phyloP scores from a whole-genome alignment of 2,797 vertebrate species.

The Halcyon badia region DNA sequence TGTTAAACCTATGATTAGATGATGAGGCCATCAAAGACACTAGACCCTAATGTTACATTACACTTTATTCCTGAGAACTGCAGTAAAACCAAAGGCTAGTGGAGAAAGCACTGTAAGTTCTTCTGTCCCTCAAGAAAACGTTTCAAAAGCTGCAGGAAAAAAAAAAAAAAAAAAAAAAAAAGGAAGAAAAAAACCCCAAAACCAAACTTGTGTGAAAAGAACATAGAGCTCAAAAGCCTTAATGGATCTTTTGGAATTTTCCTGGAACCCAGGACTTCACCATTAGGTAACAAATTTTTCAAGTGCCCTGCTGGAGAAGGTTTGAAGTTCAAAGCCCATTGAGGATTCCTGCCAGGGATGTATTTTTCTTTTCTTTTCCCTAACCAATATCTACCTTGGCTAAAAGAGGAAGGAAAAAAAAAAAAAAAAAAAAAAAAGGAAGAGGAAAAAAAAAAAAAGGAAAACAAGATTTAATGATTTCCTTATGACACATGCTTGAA shows the following conservation, averaged over 20 bases:
- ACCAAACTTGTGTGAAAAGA: slow-evolving; percentile 50
- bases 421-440: neutral
- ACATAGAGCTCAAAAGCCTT: slow-evolving; percentile 51
- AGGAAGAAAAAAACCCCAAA: neutral
- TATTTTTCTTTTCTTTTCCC: slow-evolving; percentile 73
- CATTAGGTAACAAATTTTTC: slow-evolving; percentile 78
- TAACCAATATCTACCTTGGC: slow-evolving; percentile 65
- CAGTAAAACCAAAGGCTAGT: slow-evolving; percentile 83
- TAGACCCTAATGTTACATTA: slow-evolving; percentile 84
- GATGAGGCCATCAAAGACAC: slow-evolving; percentile 87
- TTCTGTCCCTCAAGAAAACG: slow-evolving; percentile 64
- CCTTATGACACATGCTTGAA: slow-evolving; percentile 83
- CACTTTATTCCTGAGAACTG: slow-evolving; percentile 82
- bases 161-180: neutral
- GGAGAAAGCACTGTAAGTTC: slow-evolving; percentile 75
- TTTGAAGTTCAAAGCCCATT: slow-evolving; percentile 78
- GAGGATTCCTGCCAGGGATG: slow-evolving; percentile 75
- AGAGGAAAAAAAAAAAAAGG: slow-evolving; percentile 72
- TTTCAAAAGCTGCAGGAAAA: slow-evolving; percentile 70
- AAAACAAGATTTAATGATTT: slow-evolving; percentile 87
- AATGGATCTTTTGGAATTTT: slow-evolving; percentile 61
- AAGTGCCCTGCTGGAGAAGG: slow-evolving; percentile 74
- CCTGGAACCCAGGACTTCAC: slow-evolving; percentile 74
- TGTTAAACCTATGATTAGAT: slow-evolving; percentile 91
- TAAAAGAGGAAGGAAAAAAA: slow-evolving; percentile 16